phyloP scores from a whole-genome alignment of 2,113 vertebrate genomes.

The Hypanus sabinus region DNA sequence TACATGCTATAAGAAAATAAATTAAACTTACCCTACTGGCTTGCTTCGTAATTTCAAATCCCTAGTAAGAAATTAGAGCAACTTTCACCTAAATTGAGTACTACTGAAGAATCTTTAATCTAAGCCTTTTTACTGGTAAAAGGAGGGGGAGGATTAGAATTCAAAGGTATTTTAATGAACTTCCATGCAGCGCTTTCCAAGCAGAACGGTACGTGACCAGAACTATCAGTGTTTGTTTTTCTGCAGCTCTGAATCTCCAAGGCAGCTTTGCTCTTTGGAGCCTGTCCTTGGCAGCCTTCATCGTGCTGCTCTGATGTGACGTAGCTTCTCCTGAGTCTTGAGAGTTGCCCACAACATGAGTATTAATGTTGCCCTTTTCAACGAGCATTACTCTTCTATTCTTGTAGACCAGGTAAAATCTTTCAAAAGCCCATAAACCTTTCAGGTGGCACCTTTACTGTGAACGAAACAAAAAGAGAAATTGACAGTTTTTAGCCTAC shows the following conservation, averaged over 20 bases:
- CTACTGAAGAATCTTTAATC: neutral
- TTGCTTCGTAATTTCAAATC: neutral
- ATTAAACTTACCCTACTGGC: neutral
- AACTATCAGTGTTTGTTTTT: slow-evolving; percentile 24
- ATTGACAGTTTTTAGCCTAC: neutral
- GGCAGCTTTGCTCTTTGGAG: slow-evolving; percentile 25
- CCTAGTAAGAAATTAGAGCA: neutral
- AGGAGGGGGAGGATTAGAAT: neutral
- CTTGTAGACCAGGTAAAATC: neutral
- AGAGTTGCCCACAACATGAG: neutral
- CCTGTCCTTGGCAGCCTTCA: neutral
- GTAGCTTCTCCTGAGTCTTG: neutral
- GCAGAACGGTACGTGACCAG: slow-evolving; percentile 27
- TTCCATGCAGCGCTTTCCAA: slow-evolving; percentile 9
- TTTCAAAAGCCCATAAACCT: neutral
- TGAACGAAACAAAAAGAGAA: neutral
- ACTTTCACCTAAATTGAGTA: neutral
- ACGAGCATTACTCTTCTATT: neutral
- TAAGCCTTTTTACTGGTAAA: neutral
- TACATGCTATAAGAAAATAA: neutral
- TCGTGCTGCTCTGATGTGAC: neutral
- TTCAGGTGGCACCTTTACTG: neutral
- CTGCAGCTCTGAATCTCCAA: neutral
- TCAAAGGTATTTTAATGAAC: slow-evolving; percentile 29
- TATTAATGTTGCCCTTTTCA: slow-evolving; percentile 2